These are phyloP conservation scores for Trachelus troglodyta DNA, from an alignment of 2,888 invertebrate species.

Conservation along the genomic window DNA sequence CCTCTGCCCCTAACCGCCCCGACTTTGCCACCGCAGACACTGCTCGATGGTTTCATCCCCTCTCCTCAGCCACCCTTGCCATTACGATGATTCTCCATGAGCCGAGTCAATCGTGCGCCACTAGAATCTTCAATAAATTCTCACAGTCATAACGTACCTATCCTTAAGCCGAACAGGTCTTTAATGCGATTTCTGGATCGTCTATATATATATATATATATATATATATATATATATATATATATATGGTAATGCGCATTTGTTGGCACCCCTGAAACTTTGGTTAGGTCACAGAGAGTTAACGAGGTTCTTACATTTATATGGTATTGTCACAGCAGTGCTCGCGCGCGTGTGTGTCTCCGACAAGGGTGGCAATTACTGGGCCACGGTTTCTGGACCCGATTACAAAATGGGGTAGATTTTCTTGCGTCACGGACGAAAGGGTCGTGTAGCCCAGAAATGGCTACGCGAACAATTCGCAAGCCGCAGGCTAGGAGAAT, in stretches of 20 bases:
- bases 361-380: not conserved
- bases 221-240: too few relatives aligned
- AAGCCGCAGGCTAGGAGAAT: constrained; percentile 1
- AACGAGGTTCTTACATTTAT: not conserved
- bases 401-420: not conserved
- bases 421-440: not conserved
- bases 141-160: not conserved
- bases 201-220: not conserved
- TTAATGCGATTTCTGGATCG: not conserved
- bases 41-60: not conserved
- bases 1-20: not conserved
- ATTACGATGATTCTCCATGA: not conserved
- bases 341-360: not conserved
- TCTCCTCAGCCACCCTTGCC: not conserved
- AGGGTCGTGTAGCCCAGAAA: not conserved
- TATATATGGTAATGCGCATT: not conserved
- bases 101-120: not conserved
- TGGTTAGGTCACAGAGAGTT: not conserved
- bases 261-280: not conserved
- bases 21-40: not conserved
- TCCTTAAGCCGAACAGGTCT: not conserved
- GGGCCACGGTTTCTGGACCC: not conserved
- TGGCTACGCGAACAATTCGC: not conserved
- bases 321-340: not conserved
- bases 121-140: not conserved